phyloP scores from a whole-genome alignment of 2,113 vertebrate genomes.

The Globicephala melas region DNA sequence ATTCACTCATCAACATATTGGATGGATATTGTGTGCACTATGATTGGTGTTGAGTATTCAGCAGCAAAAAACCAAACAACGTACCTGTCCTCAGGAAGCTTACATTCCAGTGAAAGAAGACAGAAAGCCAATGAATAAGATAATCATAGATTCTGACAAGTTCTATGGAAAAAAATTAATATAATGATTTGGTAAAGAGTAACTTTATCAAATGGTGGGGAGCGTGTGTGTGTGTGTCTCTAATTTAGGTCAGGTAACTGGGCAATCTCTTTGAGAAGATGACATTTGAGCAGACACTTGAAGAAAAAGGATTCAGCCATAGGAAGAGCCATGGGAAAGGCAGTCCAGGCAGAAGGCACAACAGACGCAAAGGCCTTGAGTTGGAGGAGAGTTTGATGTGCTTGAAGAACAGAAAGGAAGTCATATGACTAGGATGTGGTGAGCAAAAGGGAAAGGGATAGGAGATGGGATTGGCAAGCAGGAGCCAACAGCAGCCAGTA shows the following conservation, averaged over 20 bases:
- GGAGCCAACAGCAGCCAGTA: not conserved
- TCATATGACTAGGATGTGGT: not conserved
- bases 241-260: not conserved
- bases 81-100: not conserved
- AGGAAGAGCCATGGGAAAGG: not conserved
- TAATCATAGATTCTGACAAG: not conserved
- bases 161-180: not conserved
- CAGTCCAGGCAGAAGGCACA: not conserved
- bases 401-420: not conserved
- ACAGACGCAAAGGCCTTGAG: not conserved
- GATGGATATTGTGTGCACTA: no score
- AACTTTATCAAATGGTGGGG: not conserved
- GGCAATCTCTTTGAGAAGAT: not conserved
- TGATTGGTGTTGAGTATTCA: not conserved
- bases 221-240: not conserved
- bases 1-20: not conserved
- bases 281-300: not conserved
- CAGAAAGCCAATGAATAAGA: not conserved
- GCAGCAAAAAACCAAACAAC: not conserved
- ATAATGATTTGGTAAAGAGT: not conserved
- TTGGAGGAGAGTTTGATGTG: not conserved
- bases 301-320: not conserved
- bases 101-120: not conserved
- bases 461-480: not conserved
- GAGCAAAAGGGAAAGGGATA: not conserved